Evolutionary conservation across 1,140 invertebrate species (phyloP), one percentile per base, ranked within the genome.

Genomic region (Phortica variegata): DNA sequence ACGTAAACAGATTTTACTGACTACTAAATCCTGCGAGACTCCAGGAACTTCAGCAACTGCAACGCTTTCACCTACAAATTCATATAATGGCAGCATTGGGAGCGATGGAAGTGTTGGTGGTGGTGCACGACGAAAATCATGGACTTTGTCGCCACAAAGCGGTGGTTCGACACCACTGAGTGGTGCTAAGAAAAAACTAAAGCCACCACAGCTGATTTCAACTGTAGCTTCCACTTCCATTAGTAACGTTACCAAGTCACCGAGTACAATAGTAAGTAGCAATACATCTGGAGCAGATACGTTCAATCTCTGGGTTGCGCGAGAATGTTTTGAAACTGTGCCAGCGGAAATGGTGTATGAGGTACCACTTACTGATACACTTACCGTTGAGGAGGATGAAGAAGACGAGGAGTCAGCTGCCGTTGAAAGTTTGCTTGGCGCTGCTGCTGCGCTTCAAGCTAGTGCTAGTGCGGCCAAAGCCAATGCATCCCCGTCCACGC

Each of bases 261-360:
- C 52, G 8, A 23, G 29, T 2, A 17, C 48, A 68, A 68, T 26
- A 60, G 56, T 0, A 12, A 36, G 33, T 36, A 26, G 46, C 2
- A 41, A 34, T 38, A 17, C 17, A 3, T 15, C 46, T 15, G 29
- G 20, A 29, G 44, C 33, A 6, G 68, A 73, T 0, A 57, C 56
- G 18, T 68, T 75, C 10, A 75, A 75, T 42, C 33, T 75, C 34
- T 75, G 72, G 72, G 66, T 75, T 10, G 72, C 72, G 3, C 60
- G 72, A 3, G 72, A 75, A 44, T 75, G 72, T 43, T 75, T 65
- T 21, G 72, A 75, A 38, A 75, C 62, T 0, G 62, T 73, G 33
- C 72, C 72, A 2, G 72, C 69, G 1, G 72, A 75, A 36, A 75
- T 66, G 52, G 72, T 75, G 16, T 54, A 52, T 31, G 56, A 58